Conservation (phyloP, 2,113 vertebrate species). For the Abramis brama region DNA sequence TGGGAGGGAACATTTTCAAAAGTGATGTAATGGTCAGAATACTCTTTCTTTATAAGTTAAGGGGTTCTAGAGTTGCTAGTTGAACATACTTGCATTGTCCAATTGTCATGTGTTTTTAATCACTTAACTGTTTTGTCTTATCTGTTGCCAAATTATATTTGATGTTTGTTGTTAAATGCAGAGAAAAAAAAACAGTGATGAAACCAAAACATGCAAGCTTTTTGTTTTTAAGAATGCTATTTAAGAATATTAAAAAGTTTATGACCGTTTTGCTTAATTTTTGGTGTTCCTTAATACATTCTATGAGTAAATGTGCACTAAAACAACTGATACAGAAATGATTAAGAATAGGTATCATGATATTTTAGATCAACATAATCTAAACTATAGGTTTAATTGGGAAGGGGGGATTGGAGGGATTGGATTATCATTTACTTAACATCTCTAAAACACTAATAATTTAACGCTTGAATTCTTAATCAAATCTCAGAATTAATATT, state of each 20-base stretch:
- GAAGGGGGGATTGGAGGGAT: too few relatives aligned
- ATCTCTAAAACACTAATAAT: background rate
- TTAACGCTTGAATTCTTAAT: background rate
- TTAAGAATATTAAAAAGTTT: slow-evolving; percentile 63
- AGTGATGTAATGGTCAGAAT: slow-evolving; percentile 55
- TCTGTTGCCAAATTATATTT: slow-evolving; percentile 63
- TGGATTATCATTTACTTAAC: background rate
- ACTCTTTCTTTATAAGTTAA: slow-evolving; percentile 66
- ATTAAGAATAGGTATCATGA: background rate
- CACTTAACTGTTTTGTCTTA: slow-evolving; percentile 46
- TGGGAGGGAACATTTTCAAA: slow-evolving; percentile 56
- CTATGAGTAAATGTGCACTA: background rate
- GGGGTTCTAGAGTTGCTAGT: slow-evolving; percentile 59
- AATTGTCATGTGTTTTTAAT: slow-evolving; percentile 57
- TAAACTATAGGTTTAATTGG: too few relatives aligned
- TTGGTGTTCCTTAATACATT: slow-evolving; percentile 29
- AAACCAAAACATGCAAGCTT: slow-evolving; percentile 61
- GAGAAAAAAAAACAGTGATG: slow-evolving; percentile 45
- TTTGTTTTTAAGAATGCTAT: slow-evolving; percentile 64
- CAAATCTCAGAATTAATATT: background rate
- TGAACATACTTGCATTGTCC: slow-evolving; percentile 51
- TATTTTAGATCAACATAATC: background rate
- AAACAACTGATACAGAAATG: background rate
- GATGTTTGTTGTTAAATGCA: slow-evolving; percentile 58
- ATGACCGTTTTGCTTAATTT: slow-evolving; percentile 61